phyloP scores from a whole-genome alignment of 1,140 invertebrate genomes.

The Hypothenemus hampei region DNA sequence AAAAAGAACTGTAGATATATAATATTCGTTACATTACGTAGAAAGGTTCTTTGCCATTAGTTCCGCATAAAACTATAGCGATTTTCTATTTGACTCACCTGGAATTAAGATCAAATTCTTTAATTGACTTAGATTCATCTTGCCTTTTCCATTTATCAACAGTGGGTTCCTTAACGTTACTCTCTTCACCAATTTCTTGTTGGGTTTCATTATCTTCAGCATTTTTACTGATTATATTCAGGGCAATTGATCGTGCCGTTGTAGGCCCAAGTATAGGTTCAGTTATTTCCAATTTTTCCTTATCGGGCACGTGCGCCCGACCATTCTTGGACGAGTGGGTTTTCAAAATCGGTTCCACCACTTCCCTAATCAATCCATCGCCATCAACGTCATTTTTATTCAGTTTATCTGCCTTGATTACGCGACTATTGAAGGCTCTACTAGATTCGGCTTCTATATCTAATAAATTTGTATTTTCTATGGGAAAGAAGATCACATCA shows the following conservation, averaged over 20 bases:
- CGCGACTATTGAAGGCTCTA: constrained; percentile 56
- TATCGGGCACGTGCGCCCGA: constrained; percentile 46
- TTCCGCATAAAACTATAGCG: not conserved
- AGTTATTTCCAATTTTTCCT: constrained; percentile 58
- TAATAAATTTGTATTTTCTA: constrained; percentile 7
- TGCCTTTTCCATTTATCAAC: constrained; percentile 39
- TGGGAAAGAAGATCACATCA: too few species aligned
- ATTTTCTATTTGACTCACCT: constrained; percentile 3
- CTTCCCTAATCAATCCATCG: constrained; percentile 39
- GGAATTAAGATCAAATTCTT: not conserved
- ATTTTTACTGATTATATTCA: too few species aligned
- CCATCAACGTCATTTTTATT: constrained; percentile 40
- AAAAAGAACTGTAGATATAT: too few species aligned
- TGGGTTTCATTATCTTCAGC: too few species aligned
- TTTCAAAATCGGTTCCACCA: constrained; percentile 49
- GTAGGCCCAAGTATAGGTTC: constrained; percentile 65
- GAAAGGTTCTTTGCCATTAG: too few species aligned
- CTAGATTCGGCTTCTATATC: constrained; percentile 50
- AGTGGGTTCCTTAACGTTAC: constrained; percentile 1
- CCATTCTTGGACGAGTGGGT: constrained; percentile 48
- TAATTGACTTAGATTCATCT: constrained; percentile 32
- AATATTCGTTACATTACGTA: too few species aligned
- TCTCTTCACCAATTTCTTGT: too few species aligned
- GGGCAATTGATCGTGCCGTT: constrained; percentile 36
- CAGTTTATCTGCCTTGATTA: constrained; percentile 49